Conservation (phyloP, 2,113 vertebrate species). For the Rhinoderma darwinii region DNA sequence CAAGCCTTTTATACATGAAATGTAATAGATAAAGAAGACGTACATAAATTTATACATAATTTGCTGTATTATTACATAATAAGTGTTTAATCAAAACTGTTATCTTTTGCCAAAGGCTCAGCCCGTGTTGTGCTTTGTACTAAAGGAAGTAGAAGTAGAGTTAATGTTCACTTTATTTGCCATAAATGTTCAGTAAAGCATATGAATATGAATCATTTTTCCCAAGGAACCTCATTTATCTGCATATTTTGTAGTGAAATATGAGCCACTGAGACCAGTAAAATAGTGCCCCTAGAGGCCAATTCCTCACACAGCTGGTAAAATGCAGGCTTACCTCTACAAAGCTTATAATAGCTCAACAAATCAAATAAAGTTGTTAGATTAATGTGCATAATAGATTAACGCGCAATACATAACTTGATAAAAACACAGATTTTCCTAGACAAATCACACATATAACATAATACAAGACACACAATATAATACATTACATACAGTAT, state of each 20-base stretch:
- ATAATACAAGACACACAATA: not conserved
- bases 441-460: not conserved
- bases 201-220: slow-evolving; percentile 34
- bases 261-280: not conserved
- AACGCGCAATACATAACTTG: too few relatives aligned
- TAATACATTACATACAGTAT: not conserved
- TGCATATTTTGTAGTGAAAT: slow-evolving; percentile 31
- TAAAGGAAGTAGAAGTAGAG: not conserved
- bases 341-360: slow-evolving; percentile 13
- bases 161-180: slow-evolving; percentile 18
- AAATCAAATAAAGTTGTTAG: slow-evolving; percentile 18
- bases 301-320: slow-evolving; percentile 4
- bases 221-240: slow-evolving; percentile 34
- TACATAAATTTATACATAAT: not conserved
- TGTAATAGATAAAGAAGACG: not conserved
- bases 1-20: not conserved
- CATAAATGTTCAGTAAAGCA: slow-evolving; percentile 8
- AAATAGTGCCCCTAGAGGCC: slow-evolving; percentile 10
- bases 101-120: not conserved
- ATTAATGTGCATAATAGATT: not conserved
- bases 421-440: not conserved
- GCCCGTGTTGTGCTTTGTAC: not conserved
- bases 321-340: not conserved
- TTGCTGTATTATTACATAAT: not conserved
- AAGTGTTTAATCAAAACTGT: slow-evolving; percentile 18